These are phyloP conservation scores for Omphaloscelis lunosa DNA, from an alignment of 2,888 invertebrate genomes.

Conservation along the genomic window DNA sequence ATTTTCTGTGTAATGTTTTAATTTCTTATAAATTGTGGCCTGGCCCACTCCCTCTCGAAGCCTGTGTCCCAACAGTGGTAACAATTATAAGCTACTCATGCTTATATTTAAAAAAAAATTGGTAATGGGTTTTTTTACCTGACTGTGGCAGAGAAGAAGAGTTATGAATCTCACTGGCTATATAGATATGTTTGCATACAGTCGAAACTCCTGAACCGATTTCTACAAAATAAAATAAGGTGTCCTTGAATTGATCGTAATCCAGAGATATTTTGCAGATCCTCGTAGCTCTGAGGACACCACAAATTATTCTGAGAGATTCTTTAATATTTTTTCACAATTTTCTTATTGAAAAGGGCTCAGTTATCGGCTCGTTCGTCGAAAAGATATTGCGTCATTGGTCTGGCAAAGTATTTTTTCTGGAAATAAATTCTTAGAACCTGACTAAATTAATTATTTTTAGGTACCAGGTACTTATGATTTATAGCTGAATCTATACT, in stretches of 20 bases:
- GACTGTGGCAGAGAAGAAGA: not conserved
- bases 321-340: not conserved
- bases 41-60: not conserved
- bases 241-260: not conserved
- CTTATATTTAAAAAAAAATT: no score
- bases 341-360: not conserved
- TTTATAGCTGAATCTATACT: not conserved
- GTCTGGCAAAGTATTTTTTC: not conserved
- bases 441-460: no score
- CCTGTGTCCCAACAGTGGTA: not conserved
- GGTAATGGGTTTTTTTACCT: not conserved
- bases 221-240: not conserved
- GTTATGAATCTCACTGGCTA: not conserved
- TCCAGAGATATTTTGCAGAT: no score
- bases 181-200: not conserved
- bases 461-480: not conserved
- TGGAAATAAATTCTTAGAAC: not conserved
- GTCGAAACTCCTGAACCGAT: not conserved
- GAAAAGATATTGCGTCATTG: slow-evolving; percentile 7
- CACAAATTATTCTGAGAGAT: not conserved
- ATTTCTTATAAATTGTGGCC: not conserved
- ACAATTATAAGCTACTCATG: not conserved
- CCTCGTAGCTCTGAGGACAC: not conserved
- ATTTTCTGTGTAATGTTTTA: not conserved
- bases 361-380: not conserved